Evolutionary conservation across 2,113 vertebrate species (phyloP).

Genomic region (Choloepus hoffmanni): DNA sequence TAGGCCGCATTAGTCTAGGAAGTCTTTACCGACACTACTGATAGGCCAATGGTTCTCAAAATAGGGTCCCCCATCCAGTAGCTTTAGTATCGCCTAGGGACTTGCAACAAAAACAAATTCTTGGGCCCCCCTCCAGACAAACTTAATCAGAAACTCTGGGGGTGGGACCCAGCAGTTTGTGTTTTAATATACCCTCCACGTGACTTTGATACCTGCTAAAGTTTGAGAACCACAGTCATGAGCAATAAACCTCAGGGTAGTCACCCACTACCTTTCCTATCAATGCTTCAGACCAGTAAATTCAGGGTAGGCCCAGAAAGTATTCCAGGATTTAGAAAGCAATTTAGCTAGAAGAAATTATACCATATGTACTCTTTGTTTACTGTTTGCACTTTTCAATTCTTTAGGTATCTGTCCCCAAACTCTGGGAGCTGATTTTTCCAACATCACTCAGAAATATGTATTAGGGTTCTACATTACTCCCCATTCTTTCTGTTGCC

Average conservation of each 20-base stretch:
- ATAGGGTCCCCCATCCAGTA: neutral
- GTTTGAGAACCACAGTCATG: neutral
- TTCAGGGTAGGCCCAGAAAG: conserved; percentile 10
- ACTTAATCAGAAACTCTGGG: neutral
- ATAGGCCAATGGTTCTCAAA: neutral
- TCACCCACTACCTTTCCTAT: neutral
- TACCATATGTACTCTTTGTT: neutral
- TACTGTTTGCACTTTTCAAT: neutral
- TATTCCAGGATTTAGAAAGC: neutral
- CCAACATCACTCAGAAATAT: neutral
- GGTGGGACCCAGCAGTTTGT: neutral
- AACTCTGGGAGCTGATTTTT: neutral
- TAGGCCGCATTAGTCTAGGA: neutral
- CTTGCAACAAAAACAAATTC: neutral
- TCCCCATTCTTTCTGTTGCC: neutral
- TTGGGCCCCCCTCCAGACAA: neutral
- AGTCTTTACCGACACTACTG: neutral
- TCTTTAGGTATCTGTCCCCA: neutral
- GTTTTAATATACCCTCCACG: neutral
- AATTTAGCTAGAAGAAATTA: neutral
- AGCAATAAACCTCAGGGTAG: neutral
- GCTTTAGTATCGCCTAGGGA: neutral
- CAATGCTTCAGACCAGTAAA: neutral
- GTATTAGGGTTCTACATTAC: neutral
- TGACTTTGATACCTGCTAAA: neutral